These are phyloP conservation scores for Myripristis murdjan DNA, from an alignment of 2,797 vertebrate genomes.

Conservation along the genomic window DNA sequence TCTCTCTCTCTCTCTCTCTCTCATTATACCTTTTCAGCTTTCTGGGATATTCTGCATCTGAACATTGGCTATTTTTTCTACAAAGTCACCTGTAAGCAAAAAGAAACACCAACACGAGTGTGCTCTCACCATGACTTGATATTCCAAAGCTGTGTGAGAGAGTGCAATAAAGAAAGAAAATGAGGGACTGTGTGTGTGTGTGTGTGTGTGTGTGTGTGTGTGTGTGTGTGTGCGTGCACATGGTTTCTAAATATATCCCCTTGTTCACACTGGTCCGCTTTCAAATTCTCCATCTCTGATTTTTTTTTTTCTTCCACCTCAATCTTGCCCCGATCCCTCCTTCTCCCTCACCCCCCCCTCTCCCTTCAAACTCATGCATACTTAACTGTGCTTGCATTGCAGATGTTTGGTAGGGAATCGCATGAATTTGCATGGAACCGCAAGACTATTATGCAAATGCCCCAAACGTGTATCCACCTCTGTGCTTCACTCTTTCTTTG, in stretches of 20 bases:
- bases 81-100: neutral
- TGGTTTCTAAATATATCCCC: slow-evolving; percentile 56
- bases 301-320: slow-evolving; percentile 50
- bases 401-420: slow-evolving; percentile 79
- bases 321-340: slow-evolving; percentile 8
- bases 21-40: slow-evolving; percentile 21
- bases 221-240: slow-evolving; percentile 9
- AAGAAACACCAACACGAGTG: neutral
- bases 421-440: slow-evolving; percentile 86
- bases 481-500: slow-evolving; percentile 53
- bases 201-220: neutral
- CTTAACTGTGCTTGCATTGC: slow-evolving; percentile 83
- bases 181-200: neutral
- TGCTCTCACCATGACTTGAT: neutral
- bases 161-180: neutral
- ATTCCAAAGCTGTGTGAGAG: neutral
- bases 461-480: slow-evolving; percentile 54
- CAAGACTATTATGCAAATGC: slow-evolving; percentile 84
- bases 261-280: slow-evolving; percentile 57
- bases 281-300: slow-evolving; percentile 59
- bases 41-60: slow-evolving; percentile 12
- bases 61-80: slow-evolving; percentile 25
- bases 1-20: neutral
- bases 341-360: slow-evolving; percentile 29
- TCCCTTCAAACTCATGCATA: slow-evolving; percentile 73